Percentiles rank a stretch among this genome's conserved stretches.
phyloP scores from a whole-genome alignment of 2,888 invertebrate genomes.

The Cataglyphis altisquamis region DNA sequence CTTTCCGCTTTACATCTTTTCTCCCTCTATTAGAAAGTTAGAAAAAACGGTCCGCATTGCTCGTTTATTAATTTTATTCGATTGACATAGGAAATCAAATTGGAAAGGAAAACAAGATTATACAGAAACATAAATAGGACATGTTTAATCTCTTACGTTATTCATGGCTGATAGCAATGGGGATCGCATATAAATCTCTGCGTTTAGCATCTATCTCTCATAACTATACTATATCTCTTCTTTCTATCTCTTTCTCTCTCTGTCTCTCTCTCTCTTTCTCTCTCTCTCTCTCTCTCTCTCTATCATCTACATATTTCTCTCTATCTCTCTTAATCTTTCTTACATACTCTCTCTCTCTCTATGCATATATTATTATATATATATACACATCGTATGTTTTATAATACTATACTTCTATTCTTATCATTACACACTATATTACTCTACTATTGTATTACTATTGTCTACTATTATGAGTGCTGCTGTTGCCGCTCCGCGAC shows the following conservation, averaged over 20 bases:
- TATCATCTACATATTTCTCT: constrained; percentile 65
- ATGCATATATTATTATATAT: constrained; percentile 59
- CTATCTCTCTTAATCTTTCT: constrained; percentile 69
- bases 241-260: constrained; percentile 55
- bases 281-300: constrained; percentile 32
- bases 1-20: constrained; percentile 34
- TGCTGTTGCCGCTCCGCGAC: constrained; percentile 57
- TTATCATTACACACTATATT: constrained; percentile 62
- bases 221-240: constrained; percentile 20
- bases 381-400: constrained; percentile 48
- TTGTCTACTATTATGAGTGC: constrained; percentile 55
- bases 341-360: constrained; percentile 67
- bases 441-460: constrained; percentile 53
- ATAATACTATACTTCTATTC: constrained; percentile 56
- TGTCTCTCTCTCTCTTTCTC: constrained; percentile 55
- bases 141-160: neutral
- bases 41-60: constrained; percentile 12
- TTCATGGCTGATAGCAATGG: constrained; percentile 8
- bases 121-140: neutral
- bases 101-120: neutral
- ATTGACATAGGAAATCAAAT: neutral
- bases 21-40: constrained; percentile 45
- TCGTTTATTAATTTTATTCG: neutral
- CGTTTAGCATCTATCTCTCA: constrained; percentile 44
- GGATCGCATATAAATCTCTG: constrained; percentile 17